Evolutionary conservation across 1,140 invertebrate genomes (phyloP), one percentile per base, ranked within the genome.

Genomic region (Formica selysi): DNA sequence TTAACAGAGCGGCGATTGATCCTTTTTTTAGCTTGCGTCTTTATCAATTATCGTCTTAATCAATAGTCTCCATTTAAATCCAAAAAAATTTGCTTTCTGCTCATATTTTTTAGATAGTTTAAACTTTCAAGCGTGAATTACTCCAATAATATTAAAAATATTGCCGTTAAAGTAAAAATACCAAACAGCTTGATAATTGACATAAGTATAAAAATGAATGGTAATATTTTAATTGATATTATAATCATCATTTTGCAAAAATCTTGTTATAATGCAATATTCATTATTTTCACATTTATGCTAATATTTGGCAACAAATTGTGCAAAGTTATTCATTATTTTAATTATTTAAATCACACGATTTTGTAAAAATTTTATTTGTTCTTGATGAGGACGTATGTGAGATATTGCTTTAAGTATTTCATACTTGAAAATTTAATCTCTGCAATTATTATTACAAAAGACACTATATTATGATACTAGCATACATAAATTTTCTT

Each of bases 1-100:
- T 73, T 73, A 81, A 73, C 36, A 44, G 29, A 65, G 44, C 44
- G 22, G 51, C 79, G 51, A 81, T 73, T 81, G 51, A 41, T 81
- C 48, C 78, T 57, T 59, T 71, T 70, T 81, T 57, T 54, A 57
- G 11, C 59, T n/a, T 57, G 36, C 22, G 51, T 73, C 22, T 70
- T 38, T 57, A 29, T 64, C n/a, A 51, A 51, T 51, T 16, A 51
- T n/a, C 19, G 41, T 64, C 26, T 70, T 70, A 80, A 68, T 68
- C 32, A 19, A 32, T 38, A 32, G 29, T 41, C 5, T 48, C 8
- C 22, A 74, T 68, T 64, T 59, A 54, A 67, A 80, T 79, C 38
- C n/a, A 48, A 57, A 5, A 5, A 41, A 68, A 22, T 16, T 32
- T 59, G 36, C 16, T 51, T 70, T 54, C 70, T 13, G 19, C n/a